A percentile compares a stretch with the other conserved stretches of the same genome.
Conservation (phyloP, 2,113 vertebrate genomes). For the Struthidea cinerea region DNA sequence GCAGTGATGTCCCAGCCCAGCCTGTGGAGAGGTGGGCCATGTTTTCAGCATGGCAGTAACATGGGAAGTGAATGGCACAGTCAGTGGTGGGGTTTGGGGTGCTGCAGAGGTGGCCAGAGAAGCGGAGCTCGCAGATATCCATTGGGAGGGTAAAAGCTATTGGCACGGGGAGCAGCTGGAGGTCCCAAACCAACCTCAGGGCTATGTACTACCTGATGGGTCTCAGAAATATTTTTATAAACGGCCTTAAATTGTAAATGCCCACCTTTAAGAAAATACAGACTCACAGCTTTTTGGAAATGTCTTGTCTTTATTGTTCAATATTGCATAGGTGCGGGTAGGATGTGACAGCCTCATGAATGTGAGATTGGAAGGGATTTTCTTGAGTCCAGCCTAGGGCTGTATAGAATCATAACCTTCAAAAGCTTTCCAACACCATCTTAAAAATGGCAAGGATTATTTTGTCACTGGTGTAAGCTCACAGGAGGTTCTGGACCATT, state of each 20-base stretch:
- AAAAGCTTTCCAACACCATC: neutral
- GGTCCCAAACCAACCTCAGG: neutral
- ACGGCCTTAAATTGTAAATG: neutral
- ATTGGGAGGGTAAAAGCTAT: rapidly evolving
- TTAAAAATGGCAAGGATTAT: neutral
- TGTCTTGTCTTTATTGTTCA: neutral
- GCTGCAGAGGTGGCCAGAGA: neutral
- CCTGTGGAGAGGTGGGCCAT: neutral
- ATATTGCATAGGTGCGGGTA: rapidly evolving
- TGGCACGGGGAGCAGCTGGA: neutral
- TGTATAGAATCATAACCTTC: neutral
- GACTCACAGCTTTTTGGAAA: neutral
- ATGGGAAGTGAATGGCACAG: neutral
- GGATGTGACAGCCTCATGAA: neutral
- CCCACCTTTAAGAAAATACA: neutral
- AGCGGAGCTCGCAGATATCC: rapidly evolving
- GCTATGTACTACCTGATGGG: neutral
- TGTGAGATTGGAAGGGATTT: neutral
- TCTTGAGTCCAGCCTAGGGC: neutral
- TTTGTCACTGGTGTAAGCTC: neutral
- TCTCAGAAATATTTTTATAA: neutral
- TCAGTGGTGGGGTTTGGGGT: neutral
- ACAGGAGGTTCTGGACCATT: neutral
- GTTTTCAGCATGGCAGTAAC: neutral
- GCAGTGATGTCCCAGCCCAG: neutral